These are phyloP conservation scores for Pocillopora meandrina DNA, from an alignment of 92 coral and sea anemone species.

Conservation along the genomic window DNA sequence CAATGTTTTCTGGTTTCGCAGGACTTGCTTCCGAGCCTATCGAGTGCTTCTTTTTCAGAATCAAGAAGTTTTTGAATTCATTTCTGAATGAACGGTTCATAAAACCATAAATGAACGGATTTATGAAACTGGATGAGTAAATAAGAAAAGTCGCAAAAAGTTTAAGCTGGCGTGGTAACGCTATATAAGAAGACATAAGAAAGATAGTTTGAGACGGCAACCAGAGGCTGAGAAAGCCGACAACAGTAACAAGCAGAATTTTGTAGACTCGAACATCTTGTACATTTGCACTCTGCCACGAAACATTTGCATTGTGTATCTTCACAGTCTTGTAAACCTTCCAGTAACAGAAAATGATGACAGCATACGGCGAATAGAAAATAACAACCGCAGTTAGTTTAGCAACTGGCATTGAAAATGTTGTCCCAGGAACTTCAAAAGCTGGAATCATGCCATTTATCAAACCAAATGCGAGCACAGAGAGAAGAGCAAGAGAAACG, in stretches of 20 bases:
- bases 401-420: not conserved
- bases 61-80: constrained; percentile 30
- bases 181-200: not conserved
- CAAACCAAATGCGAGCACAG: not conserved
- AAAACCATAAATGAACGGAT: constrained; percentile 31
- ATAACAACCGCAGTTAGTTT: not conserved
- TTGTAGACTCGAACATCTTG: constrained; percentile 21
- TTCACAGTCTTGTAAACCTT: constrained; percentile 17
- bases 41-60: not conserved
- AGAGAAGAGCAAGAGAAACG: not conserved
- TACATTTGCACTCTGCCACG: constrained; percentile 27
- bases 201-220: not conserved
- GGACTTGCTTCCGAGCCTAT: not conserved
- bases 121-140: constrained; percentile 16
- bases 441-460: not conserved
- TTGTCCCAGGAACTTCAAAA: not conserved
- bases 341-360: constrained; percentile 25
- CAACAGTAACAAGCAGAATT: constrained; percentile 3
- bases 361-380: not conserved
- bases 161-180: not conserved
- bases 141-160: not conserved
- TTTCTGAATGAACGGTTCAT: constrained; percentile 37
- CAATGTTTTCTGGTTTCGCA: not conserved
- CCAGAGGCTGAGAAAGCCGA: constrained; percentile 7
- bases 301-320: constrained; percentile 25